Base-by-base conservation (phyloP, 2,797 vertebrate species). In the Clarias platycephalus region DNA sequence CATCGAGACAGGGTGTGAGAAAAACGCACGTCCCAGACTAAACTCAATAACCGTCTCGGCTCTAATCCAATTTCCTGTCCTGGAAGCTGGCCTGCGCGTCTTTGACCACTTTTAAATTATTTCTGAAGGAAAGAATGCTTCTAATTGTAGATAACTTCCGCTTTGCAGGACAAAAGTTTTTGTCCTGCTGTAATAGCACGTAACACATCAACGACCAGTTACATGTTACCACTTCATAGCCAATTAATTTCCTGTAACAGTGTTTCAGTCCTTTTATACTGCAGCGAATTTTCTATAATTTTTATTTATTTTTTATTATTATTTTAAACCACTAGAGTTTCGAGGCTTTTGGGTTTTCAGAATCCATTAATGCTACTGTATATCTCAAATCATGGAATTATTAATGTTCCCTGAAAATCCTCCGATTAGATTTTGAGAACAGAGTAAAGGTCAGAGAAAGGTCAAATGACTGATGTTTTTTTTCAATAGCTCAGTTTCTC, bases 41-140 rank as follows among this genome's bases (percentile, higher is more conserved):
- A 93, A 93, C 88, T 89, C 91, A 93, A 94, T 94, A 93, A 94
- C 44, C 77, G 80, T 28, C 80, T 78, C 16, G 91, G 91, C 90
- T 83, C 89, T 91, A 92, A 94, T 94, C 88, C 89, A 92, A 94
- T 95, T 93, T 91, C 79, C 90, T 86, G 82, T 83, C 62, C 82
- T 86, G 88, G 85, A 79, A 81, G 85, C 58, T 44, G 81, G 82
- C n/a, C 84, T 68, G 79, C 64, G 64, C 49, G 67, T 40, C 78
- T 83, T 67, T 77, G 58, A 57, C 13, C 63, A 22, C 40, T 64
- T 49, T 66, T 6, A 60, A 68, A 80, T 78, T 26, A 84, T 83
- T 87, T 74, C 87, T 88, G 40, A 74, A 34, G 85, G 79, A 86
- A 70, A 87, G 68, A 89, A 88, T 83, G 80, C 71, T 85, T 85